Evolutionary conservation across 2,113 vertebrate genomes (phyloP).

Genomic region (Furnarius figulus): DNA sequence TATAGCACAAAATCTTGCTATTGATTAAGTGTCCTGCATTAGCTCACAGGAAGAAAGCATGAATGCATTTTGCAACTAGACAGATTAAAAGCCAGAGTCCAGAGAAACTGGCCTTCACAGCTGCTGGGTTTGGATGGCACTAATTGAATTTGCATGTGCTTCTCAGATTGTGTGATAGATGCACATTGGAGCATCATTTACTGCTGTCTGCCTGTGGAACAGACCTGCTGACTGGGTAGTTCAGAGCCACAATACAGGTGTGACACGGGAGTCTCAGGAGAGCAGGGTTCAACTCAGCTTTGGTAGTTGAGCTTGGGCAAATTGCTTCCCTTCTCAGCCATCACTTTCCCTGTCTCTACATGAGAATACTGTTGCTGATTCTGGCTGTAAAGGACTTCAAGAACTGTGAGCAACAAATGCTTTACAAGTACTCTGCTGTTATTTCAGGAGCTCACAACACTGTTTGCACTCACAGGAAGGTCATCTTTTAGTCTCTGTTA

Average conservation of each 20-base stretch:
- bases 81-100: not conserved
- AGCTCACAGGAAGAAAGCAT: not conserved
- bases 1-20: not conserved
- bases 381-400: not conserved
- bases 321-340: not conserved
- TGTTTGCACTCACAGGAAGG: not conserved
- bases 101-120: not conserved
- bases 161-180: not conserved
- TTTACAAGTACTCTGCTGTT: not conserved
- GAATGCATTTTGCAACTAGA: not conserved
- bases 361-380: not conserved
- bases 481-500: not conserved
- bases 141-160: not conserved
- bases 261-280: not conserved
- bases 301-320: not conserved
- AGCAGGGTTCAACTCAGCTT: not conserved
- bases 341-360: not conserved
- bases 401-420: not conserved
- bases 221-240: not conserved
- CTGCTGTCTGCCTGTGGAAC: not conserved
- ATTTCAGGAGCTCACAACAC: not conserved
- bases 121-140: not conserved
- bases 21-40: not conserved
- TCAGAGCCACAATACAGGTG: not conserved
- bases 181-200: not conserved